phyloP scores from a whole-genome alignment of 2,888 invertebrate species.

The Andrena camellia region DNA sequence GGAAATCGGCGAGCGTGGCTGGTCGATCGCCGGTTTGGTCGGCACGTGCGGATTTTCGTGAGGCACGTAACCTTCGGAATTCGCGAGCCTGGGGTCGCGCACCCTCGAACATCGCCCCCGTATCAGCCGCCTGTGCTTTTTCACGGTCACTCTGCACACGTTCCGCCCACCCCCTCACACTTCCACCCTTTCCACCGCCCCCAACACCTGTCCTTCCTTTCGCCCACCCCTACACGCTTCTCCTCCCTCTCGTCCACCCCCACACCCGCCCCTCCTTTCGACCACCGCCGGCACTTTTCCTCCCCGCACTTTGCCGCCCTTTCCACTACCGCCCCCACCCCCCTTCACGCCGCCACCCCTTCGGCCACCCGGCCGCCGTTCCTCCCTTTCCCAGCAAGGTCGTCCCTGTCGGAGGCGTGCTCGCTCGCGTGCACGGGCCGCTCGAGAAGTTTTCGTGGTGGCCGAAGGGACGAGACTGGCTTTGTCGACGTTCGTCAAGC shows the following conservation, averaged over 20 bases:
- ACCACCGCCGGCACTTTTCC: neutral
- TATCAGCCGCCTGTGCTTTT: neutral
- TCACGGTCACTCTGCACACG: slow-evolving; percentile 8
- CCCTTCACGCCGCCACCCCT: neutral
- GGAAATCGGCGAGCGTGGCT: neutral
- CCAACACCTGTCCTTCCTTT: no score
- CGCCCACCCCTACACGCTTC: no score
- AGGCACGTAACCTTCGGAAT: slow-evolving; percentile 29
- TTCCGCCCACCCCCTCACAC: neutral
- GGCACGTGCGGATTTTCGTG: slow-evolving; percentile 24
- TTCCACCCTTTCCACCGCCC: neutral
- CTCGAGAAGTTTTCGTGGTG: slow-evolving; percentile 19
- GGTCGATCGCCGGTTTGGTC: slow-evolving; percentile 7
- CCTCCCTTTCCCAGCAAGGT: neutral
- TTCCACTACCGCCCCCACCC: neutral
- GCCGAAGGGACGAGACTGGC: slow-evolving; percentile 53
- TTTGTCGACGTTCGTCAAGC: slow-evolving; percentile 38
- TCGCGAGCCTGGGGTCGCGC: neutral
- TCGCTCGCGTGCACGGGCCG: neutral
- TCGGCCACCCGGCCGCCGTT: neutral
- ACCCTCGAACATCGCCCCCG: slow-evolving; percentile 34
- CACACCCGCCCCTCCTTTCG: slow-evolving; percentile 13
- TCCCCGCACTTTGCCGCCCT: neutral
- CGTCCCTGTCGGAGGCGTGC: neutral
- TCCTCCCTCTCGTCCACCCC: neutral